Conservation (phyloP, 2,797 vertebrate species). For the Phrynocephalus guinanensis region DNA sequence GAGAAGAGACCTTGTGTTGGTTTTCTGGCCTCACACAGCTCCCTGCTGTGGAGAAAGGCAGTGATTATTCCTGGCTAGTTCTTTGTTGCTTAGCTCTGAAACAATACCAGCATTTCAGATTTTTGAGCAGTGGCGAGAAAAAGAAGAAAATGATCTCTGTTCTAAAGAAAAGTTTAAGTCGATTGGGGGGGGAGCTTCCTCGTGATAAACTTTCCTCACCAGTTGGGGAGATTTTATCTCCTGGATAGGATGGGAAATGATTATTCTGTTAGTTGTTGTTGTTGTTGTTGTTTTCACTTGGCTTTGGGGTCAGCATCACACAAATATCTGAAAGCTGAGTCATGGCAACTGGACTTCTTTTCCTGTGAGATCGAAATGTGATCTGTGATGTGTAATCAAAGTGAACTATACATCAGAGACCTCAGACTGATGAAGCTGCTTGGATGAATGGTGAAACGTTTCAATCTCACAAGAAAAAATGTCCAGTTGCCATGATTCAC, state of each 20-base stretch:
- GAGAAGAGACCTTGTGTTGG: slow-evolving; percentile 38
- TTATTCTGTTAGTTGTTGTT: too few species aligned
- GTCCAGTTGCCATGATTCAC: too few species aligned
- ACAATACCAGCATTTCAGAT: neutral
- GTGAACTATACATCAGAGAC: too few species aligned
- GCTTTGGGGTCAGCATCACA: neutral
- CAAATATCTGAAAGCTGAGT: too few species aligned
- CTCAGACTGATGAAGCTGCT: too few species aligned
- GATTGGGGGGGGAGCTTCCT: neutral
- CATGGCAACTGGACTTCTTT: too few species aligned
- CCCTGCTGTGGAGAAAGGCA: slow-evolving; percentile 35
- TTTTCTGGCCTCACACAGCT: slow-evolving; percentile 33
- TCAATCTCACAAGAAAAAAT: too few species aligned
- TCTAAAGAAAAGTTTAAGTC: slow-evolving; percentile 13
- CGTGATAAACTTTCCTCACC: neutral
- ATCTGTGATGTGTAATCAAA: too few species aligned
- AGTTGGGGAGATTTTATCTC: neutral
- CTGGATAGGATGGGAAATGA: neutral
- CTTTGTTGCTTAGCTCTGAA: slow-evolving; percentile 33
- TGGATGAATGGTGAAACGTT: too few species aligned
- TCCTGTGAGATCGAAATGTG: too few species aligned
- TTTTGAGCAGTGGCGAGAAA: neutral
- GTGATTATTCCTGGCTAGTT: slow-evolving; percentile 30
- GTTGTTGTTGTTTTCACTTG: too few species aligned
- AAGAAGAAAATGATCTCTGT: neutral